These are phyloP conservation scores for Scomber scombrus DNA, from an alignment of 2,113 vertebrate genomes.

Conservation along the genomic window DNA sequence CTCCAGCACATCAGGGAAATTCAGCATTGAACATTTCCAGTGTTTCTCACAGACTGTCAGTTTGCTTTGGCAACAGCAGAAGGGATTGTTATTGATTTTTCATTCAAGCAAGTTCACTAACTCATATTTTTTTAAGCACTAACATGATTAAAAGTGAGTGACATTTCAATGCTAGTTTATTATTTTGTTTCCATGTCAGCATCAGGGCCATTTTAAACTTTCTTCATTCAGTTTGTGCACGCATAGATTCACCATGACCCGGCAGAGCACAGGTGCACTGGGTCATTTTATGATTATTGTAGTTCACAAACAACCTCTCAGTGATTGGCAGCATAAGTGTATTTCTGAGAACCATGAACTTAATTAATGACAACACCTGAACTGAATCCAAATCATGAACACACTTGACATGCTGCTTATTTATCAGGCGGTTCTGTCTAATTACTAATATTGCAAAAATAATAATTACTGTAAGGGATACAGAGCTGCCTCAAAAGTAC, in stretches of 20 bases:
- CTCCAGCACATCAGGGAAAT: slow-evolving; percentile 12
- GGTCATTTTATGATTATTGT: not conserved
- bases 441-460: slow-evolving; percentile 1
- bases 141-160: slow-evolving; percentile 12
- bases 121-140: slow-evolving; percentile 18
- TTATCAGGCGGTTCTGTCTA: not conserved
- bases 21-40: slow-evolving; percentile 34
- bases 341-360: not conserved
- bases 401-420: not conserved
- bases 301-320: not conserved
- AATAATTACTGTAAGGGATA: slow-evolving; percentile 11
- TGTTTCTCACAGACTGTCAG: slow-evolving; percentile 60
- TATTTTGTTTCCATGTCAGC: slow-evolving; percentile 12
- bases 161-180: not conserved
- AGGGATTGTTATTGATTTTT: slow-evolving; percentile 56
- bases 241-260: not conserved
- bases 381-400: not conserved
- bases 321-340: no score
- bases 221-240: not conserved
- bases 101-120: slow-evolving; percentile 29
- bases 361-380: not conserved
- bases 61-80: slow-evolving; percentile 67
- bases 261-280: not conserved
- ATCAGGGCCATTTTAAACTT: not conserved
- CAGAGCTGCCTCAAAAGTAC: not conserved